Base-by-base conservation (phyloP, 2,113 vertebrate species). In the Hyperoodon ampullatus region DNA sequence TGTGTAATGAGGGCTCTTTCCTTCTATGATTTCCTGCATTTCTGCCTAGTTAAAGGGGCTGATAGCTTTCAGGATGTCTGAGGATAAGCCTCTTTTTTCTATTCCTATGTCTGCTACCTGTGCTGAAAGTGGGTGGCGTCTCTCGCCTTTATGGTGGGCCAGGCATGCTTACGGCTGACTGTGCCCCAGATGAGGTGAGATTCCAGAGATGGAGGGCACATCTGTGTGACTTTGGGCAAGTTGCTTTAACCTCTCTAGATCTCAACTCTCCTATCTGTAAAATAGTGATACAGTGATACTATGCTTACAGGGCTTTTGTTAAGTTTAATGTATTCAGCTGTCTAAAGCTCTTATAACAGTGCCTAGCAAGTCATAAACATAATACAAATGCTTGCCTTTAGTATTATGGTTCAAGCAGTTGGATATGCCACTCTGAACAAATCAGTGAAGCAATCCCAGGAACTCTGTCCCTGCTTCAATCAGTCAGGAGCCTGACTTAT, bases 1-100 rank as follows among this genome's bases (percentile, higher is more conserved):
- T 96, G 50, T 39, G 4, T 78, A 53, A 60, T 89, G n/a, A 55
- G 96, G 66, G 53, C 58, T 19, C 19, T 95, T 95, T 78, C 10
- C 44, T 21, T 66, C 14, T 30, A 4, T 82, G 16, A 8, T 75
- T 93, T 42, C 5, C 28, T 71, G 14, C 14, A 47, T n/a, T 90
- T 94, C 81, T 93, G 28, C 33, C 3, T 61, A 47, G 26, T 26
- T 63, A 24, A 80, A 88, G 19, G 24, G 66, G 13, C 53, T 39
- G 23, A 33, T 82, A 83, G 47, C 18, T 66, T 74, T 83, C 47
- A 65, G 53, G 5, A 35, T 39, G 72, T 66, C 26, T 42, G 44
- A 81, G 26, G 6, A 65, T 30, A 61, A 35, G 19, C 1, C 23
- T 89, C 47, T 63, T 77, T 42, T 68, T 70, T 83, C 47, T 50